These are phyloP conservation scores for Cuniculus paca DNA, from an alignment of 2,797 vertebrate genomes.

Conservation along the genomic window DNA sequence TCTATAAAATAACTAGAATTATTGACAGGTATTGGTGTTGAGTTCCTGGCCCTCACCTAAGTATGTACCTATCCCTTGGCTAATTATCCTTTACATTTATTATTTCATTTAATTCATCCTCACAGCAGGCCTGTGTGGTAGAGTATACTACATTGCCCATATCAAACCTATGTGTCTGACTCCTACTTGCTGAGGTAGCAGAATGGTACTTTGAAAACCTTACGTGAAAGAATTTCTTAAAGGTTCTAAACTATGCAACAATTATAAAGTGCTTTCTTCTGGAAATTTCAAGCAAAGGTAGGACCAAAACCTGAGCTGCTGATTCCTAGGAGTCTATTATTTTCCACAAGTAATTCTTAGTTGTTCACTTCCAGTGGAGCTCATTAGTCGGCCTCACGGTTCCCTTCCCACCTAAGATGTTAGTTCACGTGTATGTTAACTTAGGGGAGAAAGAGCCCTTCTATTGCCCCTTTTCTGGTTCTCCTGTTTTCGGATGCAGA, in stretches of 20 bases:
- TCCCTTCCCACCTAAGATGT: neutral
- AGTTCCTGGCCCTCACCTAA: neutral
- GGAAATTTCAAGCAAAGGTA: slow-evolving; percentile 10
- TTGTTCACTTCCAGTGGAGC: neutral
- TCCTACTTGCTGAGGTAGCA: neutral
- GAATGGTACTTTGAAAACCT: slow-evolving; percentile 18
- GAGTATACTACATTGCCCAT: neutral
- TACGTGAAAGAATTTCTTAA: slow-evolving; percentile 38
- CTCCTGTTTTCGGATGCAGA: neutral
- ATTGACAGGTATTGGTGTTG: neutral
- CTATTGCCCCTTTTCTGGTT: neutral
- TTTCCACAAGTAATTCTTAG: neutral
- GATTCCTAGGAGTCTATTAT: neutral
- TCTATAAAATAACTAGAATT: slow-evolving; percentile 15
- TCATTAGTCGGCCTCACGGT: neutral
- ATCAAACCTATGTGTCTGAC: neutral
- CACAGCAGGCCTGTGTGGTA: neutral
- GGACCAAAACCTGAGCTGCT: neutral
- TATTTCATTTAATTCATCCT: neutral
- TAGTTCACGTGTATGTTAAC: neutral
- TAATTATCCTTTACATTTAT: neutral
- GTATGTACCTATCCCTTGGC: neutral
- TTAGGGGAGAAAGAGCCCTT: neutral
- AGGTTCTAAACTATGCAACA: neutral
- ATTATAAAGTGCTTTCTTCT: neutral